These are phyloP conservation scores for Baccha elongata DNA, from an alignment of 2,888 invertebrate genomes.

Conservation along the genomic window DNA sequence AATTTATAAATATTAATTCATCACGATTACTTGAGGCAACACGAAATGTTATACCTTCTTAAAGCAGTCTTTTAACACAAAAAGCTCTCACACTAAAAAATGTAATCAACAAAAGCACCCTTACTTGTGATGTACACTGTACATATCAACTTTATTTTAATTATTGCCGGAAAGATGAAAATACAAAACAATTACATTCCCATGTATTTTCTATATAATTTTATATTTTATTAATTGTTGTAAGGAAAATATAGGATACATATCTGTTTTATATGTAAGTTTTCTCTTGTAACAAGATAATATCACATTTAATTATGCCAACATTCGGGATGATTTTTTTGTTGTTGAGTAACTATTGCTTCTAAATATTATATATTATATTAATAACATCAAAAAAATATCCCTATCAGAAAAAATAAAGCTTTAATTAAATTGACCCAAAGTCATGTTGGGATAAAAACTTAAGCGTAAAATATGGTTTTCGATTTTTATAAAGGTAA, in stretches of 20 bases:
- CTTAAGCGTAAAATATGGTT: no score
- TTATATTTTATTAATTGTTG: constrained; percentile 31
- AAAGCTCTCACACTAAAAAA: no score
- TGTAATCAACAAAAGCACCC: no score
- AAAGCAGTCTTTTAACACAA: no score
- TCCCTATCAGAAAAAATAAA: constrained; percentile 11
- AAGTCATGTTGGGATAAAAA: no score
- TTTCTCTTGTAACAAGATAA: constrained; percentile 68
- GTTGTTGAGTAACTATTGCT: constrained; percentile 23
- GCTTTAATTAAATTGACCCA: not conserved
- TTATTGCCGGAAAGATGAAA: no score
- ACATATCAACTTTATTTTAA: no score
- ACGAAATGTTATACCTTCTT: no score
- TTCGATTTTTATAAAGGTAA: no score
- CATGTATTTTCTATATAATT: not conserved
- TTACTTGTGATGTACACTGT: no score
- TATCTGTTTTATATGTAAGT: constrained; percentile 55
- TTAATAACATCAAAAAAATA: not conserved
- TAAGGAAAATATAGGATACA: constrained; percentile 53
- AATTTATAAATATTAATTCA: no score
- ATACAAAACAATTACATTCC: not conserved
- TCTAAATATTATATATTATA: constrained; percentile 10
- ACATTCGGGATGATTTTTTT: constrained; percentile 50
- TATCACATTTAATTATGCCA: constrained; percentile 70
- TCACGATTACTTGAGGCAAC: no score